Conservation (phyloP, 2,888 invertebrate species). For the Lepidocyrtoides sp. region DNA sequence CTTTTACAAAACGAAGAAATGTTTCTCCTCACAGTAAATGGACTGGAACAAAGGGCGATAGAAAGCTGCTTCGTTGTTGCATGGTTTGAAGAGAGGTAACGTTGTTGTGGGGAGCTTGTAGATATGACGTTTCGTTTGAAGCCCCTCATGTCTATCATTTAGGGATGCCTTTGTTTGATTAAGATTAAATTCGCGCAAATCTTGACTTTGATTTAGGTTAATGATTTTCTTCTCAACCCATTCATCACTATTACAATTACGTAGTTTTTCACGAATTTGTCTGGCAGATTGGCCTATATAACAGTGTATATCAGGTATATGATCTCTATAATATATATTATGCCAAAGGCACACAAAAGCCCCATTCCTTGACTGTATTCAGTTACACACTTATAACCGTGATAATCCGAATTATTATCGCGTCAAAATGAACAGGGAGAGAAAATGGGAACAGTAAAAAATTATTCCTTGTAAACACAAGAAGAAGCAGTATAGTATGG, state of each 20-base stretch:
- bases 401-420: constrained; percentile 79
- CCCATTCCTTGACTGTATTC: constrained; percentile 36
- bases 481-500: too few relatives aligned
- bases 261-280: constrained; percentile 16
- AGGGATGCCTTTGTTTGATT: constrained; percentile 10
- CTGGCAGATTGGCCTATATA: constrained; percentile 58
- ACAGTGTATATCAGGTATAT: not conserved
- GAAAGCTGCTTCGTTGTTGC: constrained; percentile 32
- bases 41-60: constrained; percentile 59
- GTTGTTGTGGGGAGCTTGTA: not conserved
- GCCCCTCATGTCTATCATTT: not conserved
- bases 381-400: constrained; percentile 76
- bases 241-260: constrained; percentile 37
- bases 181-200: not conserved
- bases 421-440: constrained; percentile 55
- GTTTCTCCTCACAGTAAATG: constrained; percentile 49
- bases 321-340: not conserved
- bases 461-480: too few relatives aligned
- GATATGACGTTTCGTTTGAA: not conserved
- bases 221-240: constrained; percentile 60
- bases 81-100: not conserved
- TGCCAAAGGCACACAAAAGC: not conserved
- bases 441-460: constrained; percentile 55
- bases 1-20: not conserved
- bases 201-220: constrained; percentile 77